Conservation (phyloP, 2,113 vertebrate genomes). For the Istiophorus platypterus region DNA sequence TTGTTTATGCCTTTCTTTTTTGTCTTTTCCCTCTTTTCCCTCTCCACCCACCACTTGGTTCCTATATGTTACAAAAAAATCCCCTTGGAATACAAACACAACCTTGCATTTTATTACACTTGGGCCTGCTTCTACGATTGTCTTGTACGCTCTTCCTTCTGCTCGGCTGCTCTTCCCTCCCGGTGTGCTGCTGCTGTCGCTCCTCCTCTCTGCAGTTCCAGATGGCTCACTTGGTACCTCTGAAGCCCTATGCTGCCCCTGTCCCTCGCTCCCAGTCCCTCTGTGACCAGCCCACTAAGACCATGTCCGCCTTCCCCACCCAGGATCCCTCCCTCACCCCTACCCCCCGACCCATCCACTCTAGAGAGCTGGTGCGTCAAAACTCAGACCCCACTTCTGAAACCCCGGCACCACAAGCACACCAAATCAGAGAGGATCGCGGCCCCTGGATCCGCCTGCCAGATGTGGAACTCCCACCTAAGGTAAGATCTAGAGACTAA, state of each 20-base stretch:
- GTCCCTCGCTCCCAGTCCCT: conserved; percentile 95
- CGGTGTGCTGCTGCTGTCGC: conserved; percentile 40
- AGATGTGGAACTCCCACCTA: conserved; percentile 89
- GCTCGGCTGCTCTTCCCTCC: conserved; percentile 45
- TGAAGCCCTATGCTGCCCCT: conserved; percentile 92
- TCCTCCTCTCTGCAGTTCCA: conserved; percentile 86
- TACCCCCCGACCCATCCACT: conserved; percentile 82
- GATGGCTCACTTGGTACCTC: conserved; percentile 92
- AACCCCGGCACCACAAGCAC: conserved; percentile 86
- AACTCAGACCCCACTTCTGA: conserved; percentile 95
- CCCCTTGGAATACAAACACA: conserved; percentile 33
- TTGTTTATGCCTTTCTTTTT: conserved; percentile 48
- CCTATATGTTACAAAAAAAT: not conserved
- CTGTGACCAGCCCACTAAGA: conserved; percentile 93
- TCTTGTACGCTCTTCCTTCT: conserved; percentile 36
- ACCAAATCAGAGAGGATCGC: conserved; percentile 81
- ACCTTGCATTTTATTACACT: conserved; percentile 35
- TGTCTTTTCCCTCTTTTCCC: conserved; percentile 27
- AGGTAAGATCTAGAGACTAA: conserved; percentile 78
- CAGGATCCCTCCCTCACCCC: conserved; percentile 87
- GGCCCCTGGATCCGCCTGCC: conserved; percentile 90
- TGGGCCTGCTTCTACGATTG: conserved; percentile 49
- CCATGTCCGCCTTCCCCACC: conserved; percentile 91
- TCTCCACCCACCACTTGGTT: conserved; percentile 14
- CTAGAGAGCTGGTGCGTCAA: conserved; percentile 90